A percentile compares a stretch with the other conserved stretches of the same genome.
Conservation (phyloP, 2,113 vertebrate species). For the Odobenus rosmarus region DNA sequence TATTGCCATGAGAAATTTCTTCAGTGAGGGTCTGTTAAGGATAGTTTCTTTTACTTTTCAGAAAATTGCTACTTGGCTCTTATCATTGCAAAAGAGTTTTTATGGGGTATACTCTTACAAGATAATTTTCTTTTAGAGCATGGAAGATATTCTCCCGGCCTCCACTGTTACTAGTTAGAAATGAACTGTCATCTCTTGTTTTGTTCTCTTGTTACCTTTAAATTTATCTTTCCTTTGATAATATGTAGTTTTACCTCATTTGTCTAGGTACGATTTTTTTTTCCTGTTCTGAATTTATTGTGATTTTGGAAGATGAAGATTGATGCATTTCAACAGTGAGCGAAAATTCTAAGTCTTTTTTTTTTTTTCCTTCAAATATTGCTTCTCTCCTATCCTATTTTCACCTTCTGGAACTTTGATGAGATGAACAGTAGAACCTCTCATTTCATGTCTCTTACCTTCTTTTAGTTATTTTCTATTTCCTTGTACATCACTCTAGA, state of each 20-base stretch:
- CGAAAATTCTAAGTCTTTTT: neutral
- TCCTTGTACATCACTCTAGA: neutral
- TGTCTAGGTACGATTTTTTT: neutral
- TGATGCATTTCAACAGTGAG: neutral
- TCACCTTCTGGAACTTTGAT: neutral
- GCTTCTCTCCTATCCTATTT: neutral
- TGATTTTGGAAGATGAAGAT: neutral
- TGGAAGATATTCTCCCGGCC: neutral
- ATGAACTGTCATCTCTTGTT: neutral
- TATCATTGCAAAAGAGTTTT: neutral
- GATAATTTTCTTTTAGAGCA: neutral
- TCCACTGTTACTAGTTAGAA: neutral
- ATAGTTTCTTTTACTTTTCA: neutral
- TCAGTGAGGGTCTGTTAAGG: neutral
- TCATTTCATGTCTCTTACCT: neutral
- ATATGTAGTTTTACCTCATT: neutral
- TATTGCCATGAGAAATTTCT: neutral
- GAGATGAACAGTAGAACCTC: neutral
- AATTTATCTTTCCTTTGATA: neutral
- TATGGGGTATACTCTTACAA: neutral
- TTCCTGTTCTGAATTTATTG: neutral
- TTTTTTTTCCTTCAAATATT: neutral
- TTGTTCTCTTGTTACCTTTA: neutral
- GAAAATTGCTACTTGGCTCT: neutral
- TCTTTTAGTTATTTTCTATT: conserved; percentile 30